Evolutionary conservation across 2,888 invertebrate genomes (phyloP).

Genomic region (Leuctra nigra): DNA sequence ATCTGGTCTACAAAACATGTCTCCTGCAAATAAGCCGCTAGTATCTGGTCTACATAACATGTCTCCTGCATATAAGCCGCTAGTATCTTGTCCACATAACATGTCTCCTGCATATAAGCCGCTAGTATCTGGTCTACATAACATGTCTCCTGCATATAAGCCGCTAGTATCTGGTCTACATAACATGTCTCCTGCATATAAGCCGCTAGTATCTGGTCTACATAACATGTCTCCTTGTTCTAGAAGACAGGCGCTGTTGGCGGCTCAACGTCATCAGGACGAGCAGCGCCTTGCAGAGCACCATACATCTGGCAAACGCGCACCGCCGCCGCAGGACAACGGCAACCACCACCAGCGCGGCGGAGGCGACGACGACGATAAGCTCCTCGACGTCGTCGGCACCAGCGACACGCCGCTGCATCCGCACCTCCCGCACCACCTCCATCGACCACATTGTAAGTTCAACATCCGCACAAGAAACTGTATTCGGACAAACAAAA

Average conservation of each 20-base stretch:
- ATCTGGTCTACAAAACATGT: no score
- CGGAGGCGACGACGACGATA: slow-evolving; percentile 70
- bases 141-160: no score
- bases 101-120: no score
- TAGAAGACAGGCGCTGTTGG: slow-evolving; percentile 44
- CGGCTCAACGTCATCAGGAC: slow-evolving; percentile 43
- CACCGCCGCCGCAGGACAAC: slow-evolving; percentile 32
- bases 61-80: no score
- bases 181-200: no score
- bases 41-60: no score
- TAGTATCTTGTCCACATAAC: no score
- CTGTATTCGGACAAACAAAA: no score
- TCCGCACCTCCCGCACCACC: slow-evolving; percentile 30
- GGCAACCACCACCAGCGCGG: slow-evolving; percentile 31
- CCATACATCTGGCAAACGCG: slow-evolving; percentile 32
- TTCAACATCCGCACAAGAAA: no score
- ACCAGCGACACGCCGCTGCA: slow-evolving; percentile 64
- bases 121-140: no score
- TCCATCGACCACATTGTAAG: slow-evolving; percentile 30
- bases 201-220: slow-evolving; percentile 9
- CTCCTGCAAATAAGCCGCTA: no score
- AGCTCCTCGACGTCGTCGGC: slow-evolving; percentile 79
- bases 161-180: no score
- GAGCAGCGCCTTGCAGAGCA: slow-evolving; percentile 38
- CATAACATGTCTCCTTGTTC: slow-evolving; percentile 37